Conservation (phyloP, 2,888 invertebrate genomes). For the Brachynemurus nebulosus region DNA sequence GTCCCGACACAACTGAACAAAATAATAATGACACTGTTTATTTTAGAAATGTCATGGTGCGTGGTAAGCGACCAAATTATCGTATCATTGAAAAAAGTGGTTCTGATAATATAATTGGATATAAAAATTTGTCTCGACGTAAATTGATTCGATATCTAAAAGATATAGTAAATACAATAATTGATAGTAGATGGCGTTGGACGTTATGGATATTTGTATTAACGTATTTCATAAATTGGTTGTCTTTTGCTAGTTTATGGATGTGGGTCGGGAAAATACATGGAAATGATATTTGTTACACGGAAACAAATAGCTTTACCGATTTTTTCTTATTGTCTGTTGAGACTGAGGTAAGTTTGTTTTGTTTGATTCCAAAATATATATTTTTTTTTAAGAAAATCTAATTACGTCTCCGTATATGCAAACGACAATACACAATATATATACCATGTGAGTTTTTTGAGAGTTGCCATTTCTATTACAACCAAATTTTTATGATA, state of each 20-base stretch:
- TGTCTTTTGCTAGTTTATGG: slow-evolving; percentile 65
- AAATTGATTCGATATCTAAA: slow-evolving; percentile 23
- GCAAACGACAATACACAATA: too few relatives aligned
- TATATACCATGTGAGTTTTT: too few relatives aligned
- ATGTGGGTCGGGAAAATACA: slow-evolving; percentile 59
- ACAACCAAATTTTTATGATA: too few relatives aligned
- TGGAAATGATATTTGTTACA: slow-evolving; percentile 43
- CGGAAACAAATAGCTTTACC: slow-evolving; percentile 45
- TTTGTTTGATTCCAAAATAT: too few relatives aligned
- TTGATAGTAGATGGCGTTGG: slow-evolving; percentile 63
- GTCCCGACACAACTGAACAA: too few relatives aligned
- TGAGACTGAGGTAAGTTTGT: slow-evolving; percentile 58
- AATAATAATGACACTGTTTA: too few relatives aligned
- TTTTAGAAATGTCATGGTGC: too few relatives aligned
- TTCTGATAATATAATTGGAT: neutral
- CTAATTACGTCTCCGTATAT: too few relatives aligned
- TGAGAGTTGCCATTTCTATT: too few relatives aligned
- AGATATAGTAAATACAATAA: slow-evolving; percentile 46
- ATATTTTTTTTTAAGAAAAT: too few relatives aligned
- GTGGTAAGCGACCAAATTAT: too few relatives aligned
- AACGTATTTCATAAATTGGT: slow-evolving; percentile 59
- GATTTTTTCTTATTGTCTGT: slow-evolving; percentile 69
- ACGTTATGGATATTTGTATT: slow-evolving; percentile 46
- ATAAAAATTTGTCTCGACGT: slow-evolving; percentile 3
- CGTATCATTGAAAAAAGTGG: slow-evolving; percentile 10